phyloP scores from a whole-genome alignment of 2,113 vertebrate species.

The Sterna hirundo region DNA sequence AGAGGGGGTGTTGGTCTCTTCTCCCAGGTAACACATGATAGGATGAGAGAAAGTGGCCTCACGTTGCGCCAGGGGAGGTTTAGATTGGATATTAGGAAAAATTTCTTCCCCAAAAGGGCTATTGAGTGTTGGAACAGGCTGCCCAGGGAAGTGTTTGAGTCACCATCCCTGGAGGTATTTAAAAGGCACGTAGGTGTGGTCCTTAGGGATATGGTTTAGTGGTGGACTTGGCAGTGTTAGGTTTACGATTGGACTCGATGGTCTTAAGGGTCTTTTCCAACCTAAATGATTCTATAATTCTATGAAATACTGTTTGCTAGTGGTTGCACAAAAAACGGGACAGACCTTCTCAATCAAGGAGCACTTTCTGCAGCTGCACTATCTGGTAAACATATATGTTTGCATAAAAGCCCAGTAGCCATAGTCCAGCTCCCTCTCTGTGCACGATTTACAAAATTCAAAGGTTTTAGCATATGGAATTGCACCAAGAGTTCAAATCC shows the following conservation, averaged over 20 bases:
- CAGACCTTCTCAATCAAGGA: neutral
- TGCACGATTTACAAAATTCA: neutral
- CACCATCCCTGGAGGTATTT: neutral
- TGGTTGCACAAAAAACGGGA: fast-evolving
- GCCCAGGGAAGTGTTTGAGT: neutral
- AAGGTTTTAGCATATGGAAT: neutral
- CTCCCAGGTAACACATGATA: neutral
- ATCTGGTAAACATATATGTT: neutral
- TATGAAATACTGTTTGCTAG: neutral
- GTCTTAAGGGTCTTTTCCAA: neutral
- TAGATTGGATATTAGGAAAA: neutral
- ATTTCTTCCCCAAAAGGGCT: neutral
- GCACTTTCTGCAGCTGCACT: neutral
- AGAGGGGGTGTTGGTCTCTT: neutral
- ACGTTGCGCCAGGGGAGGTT: neutral
- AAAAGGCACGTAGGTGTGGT: neutral
- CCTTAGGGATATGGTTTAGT: neutral
- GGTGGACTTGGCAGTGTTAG: neutral
- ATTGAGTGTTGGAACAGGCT: neutral
- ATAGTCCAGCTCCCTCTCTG: neutral
- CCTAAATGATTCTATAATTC: neutral
- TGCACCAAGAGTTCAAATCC: neutral
- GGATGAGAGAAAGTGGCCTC: neutral
- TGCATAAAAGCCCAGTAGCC: neutral
- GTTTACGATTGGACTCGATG: neutral